These are phyloP conservation scores for Pogonophryne albipinna DNA, from an alignment of 2,797 vertebrate species.

Conservation along the genomic window DNA sequence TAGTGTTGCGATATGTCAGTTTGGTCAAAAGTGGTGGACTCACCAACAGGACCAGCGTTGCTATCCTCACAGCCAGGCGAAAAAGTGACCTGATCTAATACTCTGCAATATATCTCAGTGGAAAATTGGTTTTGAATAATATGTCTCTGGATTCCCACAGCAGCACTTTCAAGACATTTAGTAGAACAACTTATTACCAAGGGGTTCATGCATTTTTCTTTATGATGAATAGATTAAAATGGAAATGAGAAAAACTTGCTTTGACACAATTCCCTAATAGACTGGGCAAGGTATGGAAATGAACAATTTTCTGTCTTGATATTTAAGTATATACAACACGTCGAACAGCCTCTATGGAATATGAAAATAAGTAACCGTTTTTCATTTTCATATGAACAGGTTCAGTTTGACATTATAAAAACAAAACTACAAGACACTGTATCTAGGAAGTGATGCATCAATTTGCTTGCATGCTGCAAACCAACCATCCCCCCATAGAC, in stretches of 20 bases:
- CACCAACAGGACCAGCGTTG: background rate
- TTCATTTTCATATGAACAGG: slow-evolving; percentile 14
- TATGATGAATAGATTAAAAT: slow-evolving; percentile 77
- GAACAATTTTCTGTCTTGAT: slow-evolving; percentile 53
- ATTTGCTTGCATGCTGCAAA: slow-evolving; percentile 43
- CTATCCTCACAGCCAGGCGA: background rate
- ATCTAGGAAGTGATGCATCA: slow-evolving; percentile 28
- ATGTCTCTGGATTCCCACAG: slow-evolving; percentile 49
- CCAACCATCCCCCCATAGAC: slow-evolving; percentile 19
- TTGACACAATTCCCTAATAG: slow-evolving; percentile 57
- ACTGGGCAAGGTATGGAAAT: slow-evolving; percentile 47
- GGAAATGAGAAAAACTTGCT: slow-evolving; percentile 70
- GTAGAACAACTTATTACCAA: slow-evolving; percentile 64
- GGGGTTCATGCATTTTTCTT: slow-evolving; percentile 73
- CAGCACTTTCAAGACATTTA: slow-evolving; percentile 64
- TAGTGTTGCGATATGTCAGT: slow-evolving; percentile 9
- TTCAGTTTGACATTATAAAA: background rate
- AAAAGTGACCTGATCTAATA: slow-evolving; percentile 13
- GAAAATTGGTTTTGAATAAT: slow-evolving; percentile 32
- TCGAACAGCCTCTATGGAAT: slow-evolving; percentile 39
- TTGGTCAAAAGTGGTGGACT: background rate
- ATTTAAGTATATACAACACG: slow-evolving; percentile 41
- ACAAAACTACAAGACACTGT: background rate
- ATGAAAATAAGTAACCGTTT: slow-evolving; percentile 30
- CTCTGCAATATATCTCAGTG: slow-evolving; percentile 25